phyloP scores from a whole-genome alignment of 2,113 vertebrate genomes.

The Percina caprodes region DNA sequence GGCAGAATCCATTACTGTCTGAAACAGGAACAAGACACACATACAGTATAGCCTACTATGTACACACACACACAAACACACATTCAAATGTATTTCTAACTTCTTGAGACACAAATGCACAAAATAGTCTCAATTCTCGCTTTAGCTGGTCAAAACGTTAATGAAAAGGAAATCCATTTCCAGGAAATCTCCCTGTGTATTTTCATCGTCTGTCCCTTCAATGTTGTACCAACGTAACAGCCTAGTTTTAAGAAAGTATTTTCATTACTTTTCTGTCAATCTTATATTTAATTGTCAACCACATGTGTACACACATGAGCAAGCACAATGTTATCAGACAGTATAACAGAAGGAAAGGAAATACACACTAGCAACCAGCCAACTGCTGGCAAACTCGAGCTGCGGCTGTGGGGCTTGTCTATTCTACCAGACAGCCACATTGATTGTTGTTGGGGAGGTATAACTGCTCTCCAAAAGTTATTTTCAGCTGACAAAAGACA shows the following conservation, averaged over 20 bases:
- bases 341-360: conserved; percentile 51
- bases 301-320: conserved; percentile 14
- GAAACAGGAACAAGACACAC: background rate
- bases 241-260: conserved; percentile 30
- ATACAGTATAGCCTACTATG: background rate
- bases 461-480: conserved; percentile 35
- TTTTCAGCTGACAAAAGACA: conserved; percentile 17
- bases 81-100: background rate
- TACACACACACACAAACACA: background rate
- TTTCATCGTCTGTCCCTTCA: conserved; percentile 4
- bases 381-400: conserved; percentile 41
- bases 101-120: background rate
- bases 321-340: conserved; percentile 48
- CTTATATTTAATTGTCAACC: conserved; percentile 45
- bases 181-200: conserved; percentile 10
- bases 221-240: background rate
- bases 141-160: background rate
- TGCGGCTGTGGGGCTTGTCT: conserved; percentile 26
- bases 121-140: background rate
- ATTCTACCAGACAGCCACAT: conserved; percentile 23
- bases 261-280: conserved; percentile 31
- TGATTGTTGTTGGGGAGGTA: conserved; percentile 13
- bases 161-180: background rate
- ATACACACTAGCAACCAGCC: conserved; percentile 49
- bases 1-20: background rate